Evolutionary conservation across 2,113 vertebrate species (phyloP), one percentile per base, ranked within the genome.

Genomic region (Saccopteryx bilineata): DNA sequence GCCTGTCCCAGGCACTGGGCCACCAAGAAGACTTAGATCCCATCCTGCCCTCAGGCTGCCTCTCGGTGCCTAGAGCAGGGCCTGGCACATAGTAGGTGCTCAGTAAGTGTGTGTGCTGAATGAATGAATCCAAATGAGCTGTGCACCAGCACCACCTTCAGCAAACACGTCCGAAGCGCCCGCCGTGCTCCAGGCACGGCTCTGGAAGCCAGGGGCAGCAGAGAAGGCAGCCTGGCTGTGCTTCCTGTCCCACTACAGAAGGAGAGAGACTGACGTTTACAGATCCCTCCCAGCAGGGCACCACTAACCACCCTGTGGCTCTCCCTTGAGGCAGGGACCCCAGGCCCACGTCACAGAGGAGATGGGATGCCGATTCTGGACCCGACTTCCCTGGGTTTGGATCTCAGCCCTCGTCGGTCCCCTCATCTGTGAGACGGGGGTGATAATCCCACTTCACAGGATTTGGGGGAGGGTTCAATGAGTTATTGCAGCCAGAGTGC

Each of bases 311-410:
- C 1, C 24, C 75, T 1, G 13, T 4, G 3, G 83, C 90, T 56
- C 54, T 13, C 26, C 63, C 0, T 5, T 1, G 80, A 66, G 18
- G 23, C 33, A 23, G 82, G 24, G 28, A 8, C 82, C 56, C 48
- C 1, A 0, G 2, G 56, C 24, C 48, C 13, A 0, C 9, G 39
- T 84, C 56, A 18, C 0, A 0, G 28, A 48, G 48, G 31, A 76
- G 26, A 11, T 58, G 15, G 17, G 26, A 65, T 1, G 39, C 48
- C 0, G 1, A 17, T 15, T 24, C 58, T 4, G 13, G 65, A 46
- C 26, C 15, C 3, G 65, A 15, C 46, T 24, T 28, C n/a, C 66
- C 18, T 4, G 19, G 80, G 14, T 87, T 60, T 48, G n/a, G 80
- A n/a, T 13, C 61, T 14, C 24, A 17, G 26, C 9, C 63, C 39